Evolutionary conservation across 2,888 invertebrate genomes (phyloP), one percentile per base, ranked within the genome.

Genomic region (Furcula furcula): DNA sequence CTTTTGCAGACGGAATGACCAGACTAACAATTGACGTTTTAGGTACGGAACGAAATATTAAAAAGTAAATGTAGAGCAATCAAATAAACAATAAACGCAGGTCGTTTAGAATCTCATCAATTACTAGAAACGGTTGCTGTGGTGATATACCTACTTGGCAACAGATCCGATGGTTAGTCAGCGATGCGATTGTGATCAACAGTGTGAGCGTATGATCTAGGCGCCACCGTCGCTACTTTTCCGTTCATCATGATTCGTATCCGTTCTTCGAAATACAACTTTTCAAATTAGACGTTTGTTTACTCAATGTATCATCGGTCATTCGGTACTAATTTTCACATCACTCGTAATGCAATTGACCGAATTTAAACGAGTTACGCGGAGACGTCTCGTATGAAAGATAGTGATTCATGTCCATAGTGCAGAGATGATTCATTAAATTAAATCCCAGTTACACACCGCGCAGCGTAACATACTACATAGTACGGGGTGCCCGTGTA

Each of bases 381-480:
- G 29, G 29, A 42, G 29, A 40, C 31, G 34, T 30, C 31, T 37
- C 50, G 43, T 36, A 34, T 34, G 40, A 31, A 28, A 20, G 20
- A 33, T 27, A 26, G 46, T 55, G 58, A 55, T 48, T 55, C 55
- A 55, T 33, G 38, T n/a, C n/a, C n/a, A n/a, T 12, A 25, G 25
- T 34, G 31, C 19, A 25, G 34, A 40, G 34, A 40, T 61, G 60
- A 61, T 29, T 61, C 60, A 58, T 38, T 36, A 29, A 14, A 42
- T 55, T 48, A 50, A 51, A n/a, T 36, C 35, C 22, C 31, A 33
- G 35, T 49, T 48, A 49, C 49, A 43, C 38, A 43, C 40, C 34
- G 39, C 7, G 35, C n/a, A n/a, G n/a, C n/a, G n/a, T n/a, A n/a
- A n/a, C n/a, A n/a, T 13, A 14, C 26, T 16, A 16, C 16, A 16